Percentiles rank a stretch among this genome's conserved stretches.
Evolutionary conservation across 1,140 invertebrate genomes (phyloP).

Genomic region (Dryas iulia): DNA sequence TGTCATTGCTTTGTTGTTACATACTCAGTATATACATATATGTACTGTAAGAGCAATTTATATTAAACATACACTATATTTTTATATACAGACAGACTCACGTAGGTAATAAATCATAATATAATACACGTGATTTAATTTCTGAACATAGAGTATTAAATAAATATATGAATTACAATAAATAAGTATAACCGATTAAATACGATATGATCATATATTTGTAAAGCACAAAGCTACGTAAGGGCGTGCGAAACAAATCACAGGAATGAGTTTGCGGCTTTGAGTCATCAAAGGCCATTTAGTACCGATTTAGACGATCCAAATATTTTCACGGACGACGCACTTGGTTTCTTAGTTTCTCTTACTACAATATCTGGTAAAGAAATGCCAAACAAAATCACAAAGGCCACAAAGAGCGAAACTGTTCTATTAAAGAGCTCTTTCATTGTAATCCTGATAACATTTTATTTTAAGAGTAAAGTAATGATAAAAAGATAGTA

Average conservation of each 20-base stretch:
- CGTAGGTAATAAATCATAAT: too few species aligned
- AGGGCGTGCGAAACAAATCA: constrained; percentile 39
- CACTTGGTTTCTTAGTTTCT: constrained; percentile 43
- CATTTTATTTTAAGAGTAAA: too few species aligned
- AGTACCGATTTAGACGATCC: constrained; percentile 68
- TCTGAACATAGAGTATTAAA: too few species aligned
- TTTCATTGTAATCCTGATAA: too few species aligned
- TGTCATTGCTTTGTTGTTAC: too few species aligned
- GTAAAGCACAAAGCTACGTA: constrained; percentile 15
- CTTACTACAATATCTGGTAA: background rate
- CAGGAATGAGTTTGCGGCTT: constrained; percentile 37
- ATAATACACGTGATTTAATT: too few species aligned
- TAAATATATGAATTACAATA: background rate
- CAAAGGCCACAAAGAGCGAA: background rate
- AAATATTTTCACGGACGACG: constrained; percentile 71
- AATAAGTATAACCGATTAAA: background rate
- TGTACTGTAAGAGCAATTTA: too few species aligned
- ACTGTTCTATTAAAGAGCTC: too few species aligned
- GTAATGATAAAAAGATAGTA: too few species aligned
- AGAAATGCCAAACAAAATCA: background rate
- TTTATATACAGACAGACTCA: too few species aligned
- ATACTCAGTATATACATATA: too few species aligned
- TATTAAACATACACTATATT: too few species aligned
- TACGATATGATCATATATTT: background rate
- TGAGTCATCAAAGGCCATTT: constrained; percentile 71